Evolutionary conservation across 64 coral and sea anemone genomes (phyloP), one percentile per base, ranked within the genome.

Genomic region (Montipora cactus): DNA sequence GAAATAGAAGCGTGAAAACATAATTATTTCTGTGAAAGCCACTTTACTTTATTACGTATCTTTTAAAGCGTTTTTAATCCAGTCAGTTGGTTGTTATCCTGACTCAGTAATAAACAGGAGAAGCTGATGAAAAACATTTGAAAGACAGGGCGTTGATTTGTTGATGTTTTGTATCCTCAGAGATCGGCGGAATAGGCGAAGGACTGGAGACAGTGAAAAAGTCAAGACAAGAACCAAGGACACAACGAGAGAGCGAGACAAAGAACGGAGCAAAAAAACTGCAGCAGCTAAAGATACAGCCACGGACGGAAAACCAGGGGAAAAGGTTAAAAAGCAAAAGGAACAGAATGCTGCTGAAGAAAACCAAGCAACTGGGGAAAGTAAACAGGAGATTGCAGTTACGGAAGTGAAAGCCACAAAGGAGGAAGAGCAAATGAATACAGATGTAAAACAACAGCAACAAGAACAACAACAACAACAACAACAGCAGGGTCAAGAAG

Each of bases 181-280:
- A 75, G 74, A 83, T 53, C 85, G 91, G 47, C 62, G 88, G 64
- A 79, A 75, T 89, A 90, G 87, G 47, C 69, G 96, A 79, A 47
- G 89, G 81, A 92, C 77, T 77, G 93, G 80, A 72, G 96, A 97
- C 8, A 91, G 51, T 20, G 75, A 87, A 16, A 98, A 89, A 84
- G 74, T 49, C 49, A 98, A 85, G 22, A 80, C 76, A 44, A 93
- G 57, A 88, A 76, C 59, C 2, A 90, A 94, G 67, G 92, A 89
- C 10, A 23, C n/a, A 2, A 67, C 51, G 11, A 88, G 51, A 21
- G 88, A 87, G 13, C 83, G 68, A 13, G 90, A 89, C 8, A 95
- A 84, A 68, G 77, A 81, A 67, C 61, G 74, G 25, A 59, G 37
- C 47, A 80, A 79, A 74, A 92, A 92, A 89, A 19, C 77, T 46